Evolutionary conservation across 2,113 vertebrate genomes (phyloP), one percentile per base, ranked within the genome.

Genomic region (Clarias magur): DNA sequence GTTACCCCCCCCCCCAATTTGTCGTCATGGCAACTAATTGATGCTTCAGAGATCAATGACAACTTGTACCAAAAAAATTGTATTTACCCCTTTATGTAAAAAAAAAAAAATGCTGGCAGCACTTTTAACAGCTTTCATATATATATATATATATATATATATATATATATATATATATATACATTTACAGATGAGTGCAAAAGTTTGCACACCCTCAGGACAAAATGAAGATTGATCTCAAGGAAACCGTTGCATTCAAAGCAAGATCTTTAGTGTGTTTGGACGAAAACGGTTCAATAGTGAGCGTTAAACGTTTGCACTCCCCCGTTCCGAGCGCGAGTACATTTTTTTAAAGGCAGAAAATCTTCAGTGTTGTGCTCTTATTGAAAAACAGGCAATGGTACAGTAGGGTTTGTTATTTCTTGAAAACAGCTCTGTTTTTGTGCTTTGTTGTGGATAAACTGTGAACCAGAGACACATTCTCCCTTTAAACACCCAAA

Each of bases 71-170:
- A 12, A 65, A 65, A 65, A 65, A 8, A 7, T 68, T 68, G n/a
- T 13, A 34, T 68, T 68, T 16, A 13, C 13, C 53, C 42, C 8
- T 25, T 17, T 19, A 38, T 38, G 34, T 38, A 38, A 53, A 15
- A n/a, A n/a, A 53, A 53, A 53, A 15, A n/a, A 13, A 8, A 0
- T 7, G 4, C 16, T 17, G 3, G 3, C 5, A 16, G 0, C 12
- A 23, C 9, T 11, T 42, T 72, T 4, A 75, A 54, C 23, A n/a
- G 73, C 73, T 76, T 13, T 76, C 73, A 6, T 25, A 34, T 34
- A 34, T 34, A 34, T 34, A 34, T n/a, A n/a, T n/a, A n/a, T n/a
- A n/a, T n/a, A n/a, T n/a, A n/a, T n/a, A n/a, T n/a, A n/a, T n/a
- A n/a, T n/a, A n/a, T n/a, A n/a, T n/a, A n/a, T n/a, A n/a, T n/a